Evolutionary conservation across 2,888 invertebrate genomes (phyloP), one percentile per base, ranked within the genome.

Genomic region (Miltochrista miniata): DNA sequence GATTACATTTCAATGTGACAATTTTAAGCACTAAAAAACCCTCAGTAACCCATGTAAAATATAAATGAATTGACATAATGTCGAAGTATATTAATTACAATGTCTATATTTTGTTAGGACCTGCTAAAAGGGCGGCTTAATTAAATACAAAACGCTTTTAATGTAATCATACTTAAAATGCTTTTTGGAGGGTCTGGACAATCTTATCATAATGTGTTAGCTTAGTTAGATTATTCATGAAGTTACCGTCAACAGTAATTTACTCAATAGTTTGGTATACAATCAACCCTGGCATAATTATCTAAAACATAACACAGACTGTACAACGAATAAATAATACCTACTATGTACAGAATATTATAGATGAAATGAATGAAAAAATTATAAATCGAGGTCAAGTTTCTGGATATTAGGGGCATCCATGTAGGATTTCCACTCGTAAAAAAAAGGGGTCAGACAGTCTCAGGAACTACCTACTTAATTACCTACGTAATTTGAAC

Each of bases 111-210:
- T 38, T 48, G 38, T 24, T 39, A 42, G 31, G 36, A 1, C 35
- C 12, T n/a, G 9, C 30, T 38, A 34, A 48, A 48, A 43, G 43
- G 48, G 37, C 31, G n/a, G 18, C 24, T 31, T 48, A 38, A 48
- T 48, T 48, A 37, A 38, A 48, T 48, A 13, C 43, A 34, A 48
- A 48, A 42, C n/a, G 43, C 48, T 43, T 33, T n/a, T 48, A 37
- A 35, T 37, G 14, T 31, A 8, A 14, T 9, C 45, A 30, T 29
- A 15, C 45, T 45, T 45, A 15, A 37, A 30, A 37, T 15, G 14
- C 14, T 24, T 30, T 37, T 45, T 15, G 30, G 45, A 35, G 1
- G 12, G 35, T 24, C 24, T 29, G 44, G n/a, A 18, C 8, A 44
- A 35, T 11, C 12, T 34, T 24, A 35, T 35, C 13, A 13, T 35